These are phyloP conservation scores for Hypotaenidia okinawae DNA, from an alignment of 2,797 vertebrate species.

Conservation along the genomic window DNA sequence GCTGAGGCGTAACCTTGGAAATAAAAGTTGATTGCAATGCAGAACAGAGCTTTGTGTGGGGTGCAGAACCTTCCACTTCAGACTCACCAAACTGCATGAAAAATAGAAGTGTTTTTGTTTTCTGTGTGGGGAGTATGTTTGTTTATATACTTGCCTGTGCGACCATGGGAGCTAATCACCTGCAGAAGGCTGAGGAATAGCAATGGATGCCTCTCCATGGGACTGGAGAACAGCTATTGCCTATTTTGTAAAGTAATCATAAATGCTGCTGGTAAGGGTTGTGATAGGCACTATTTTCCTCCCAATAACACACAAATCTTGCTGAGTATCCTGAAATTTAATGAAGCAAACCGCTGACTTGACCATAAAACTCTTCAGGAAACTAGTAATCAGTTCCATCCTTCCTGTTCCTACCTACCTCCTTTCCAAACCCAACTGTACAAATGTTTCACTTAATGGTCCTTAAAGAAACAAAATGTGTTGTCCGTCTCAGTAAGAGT, in stretches of 20 bases:
- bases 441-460: background rate
- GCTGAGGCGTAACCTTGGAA: constrained; percentile 73
- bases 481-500: background rate
- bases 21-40: constrained; percentile 70
- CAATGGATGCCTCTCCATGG: background rate
- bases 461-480: background rate
- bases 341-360: background rate
- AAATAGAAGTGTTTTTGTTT: background rate
- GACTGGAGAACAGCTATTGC: background rate
- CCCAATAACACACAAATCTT: background rate
- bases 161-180: constrained; percentile 36
- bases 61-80: constrained; percentile 38
- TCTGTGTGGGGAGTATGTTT: constrained; percentile 1
- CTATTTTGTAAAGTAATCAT: constrained; percentile 25
- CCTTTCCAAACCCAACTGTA: background rate
- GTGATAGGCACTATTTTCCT: background rate
- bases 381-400: background rate
- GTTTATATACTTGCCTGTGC: constrained; percentile 44
- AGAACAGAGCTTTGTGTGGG: constrained; percentile 56
- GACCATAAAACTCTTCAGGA: background rate
- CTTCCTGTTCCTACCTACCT: background rate
- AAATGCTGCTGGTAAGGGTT: background rate
- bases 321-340: constrained; percentile 1
- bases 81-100: constrained; percentile 16
- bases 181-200: constrained; percentile 42